phyloP scores from a whole-genome alignment of 2,888 invertebrate species.

The Acanthosepion lycidas region DNA sequence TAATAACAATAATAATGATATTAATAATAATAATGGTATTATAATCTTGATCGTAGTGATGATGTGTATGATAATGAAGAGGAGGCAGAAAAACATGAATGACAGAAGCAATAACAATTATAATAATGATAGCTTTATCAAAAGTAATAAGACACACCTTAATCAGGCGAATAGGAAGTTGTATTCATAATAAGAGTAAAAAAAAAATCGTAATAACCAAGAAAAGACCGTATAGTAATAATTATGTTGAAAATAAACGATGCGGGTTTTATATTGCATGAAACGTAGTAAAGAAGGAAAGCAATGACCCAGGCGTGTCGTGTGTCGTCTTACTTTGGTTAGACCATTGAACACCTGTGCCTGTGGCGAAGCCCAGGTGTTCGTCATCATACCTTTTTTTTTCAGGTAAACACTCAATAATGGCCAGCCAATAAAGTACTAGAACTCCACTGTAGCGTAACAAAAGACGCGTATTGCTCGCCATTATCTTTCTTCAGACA shows the following conservation, averaged over 20 bases:
- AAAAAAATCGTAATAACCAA: neutral
- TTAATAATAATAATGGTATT: too few relatives aligned
- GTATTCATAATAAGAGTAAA: neutral
- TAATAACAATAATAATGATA: too few relatives aligned
- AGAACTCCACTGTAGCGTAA: neutral
- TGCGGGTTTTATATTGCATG: neutral
- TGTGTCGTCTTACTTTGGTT: neutral
- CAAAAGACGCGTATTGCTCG: neutral
- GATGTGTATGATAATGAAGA: too few relatives aligned
- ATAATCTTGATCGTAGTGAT: too few relatives aligned
- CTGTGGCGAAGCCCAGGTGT: conserved; percentile 17
- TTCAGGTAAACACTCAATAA: neutral
- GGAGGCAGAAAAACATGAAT: too few relatives aligned
- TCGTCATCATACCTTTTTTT: neutral
- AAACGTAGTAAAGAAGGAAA: neutral
- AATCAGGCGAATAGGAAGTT: neutral
- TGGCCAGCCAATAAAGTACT: neutral
- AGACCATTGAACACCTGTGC: conserved; percentile 33
- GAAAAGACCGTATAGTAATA: neutral
- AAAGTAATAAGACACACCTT: conserved; percentile 8
- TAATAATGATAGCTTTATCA: neutral
- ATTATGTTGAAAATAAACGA: neutral
- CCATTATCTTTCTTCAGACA: neutral
- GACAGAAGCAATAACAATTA: too few relatives aligned
- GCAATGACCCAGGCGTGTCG: neutral